phyloP scores from a whole-genome alignment of 2,113 vertebrate species.

The Anseranas semipalmata region DNA sequence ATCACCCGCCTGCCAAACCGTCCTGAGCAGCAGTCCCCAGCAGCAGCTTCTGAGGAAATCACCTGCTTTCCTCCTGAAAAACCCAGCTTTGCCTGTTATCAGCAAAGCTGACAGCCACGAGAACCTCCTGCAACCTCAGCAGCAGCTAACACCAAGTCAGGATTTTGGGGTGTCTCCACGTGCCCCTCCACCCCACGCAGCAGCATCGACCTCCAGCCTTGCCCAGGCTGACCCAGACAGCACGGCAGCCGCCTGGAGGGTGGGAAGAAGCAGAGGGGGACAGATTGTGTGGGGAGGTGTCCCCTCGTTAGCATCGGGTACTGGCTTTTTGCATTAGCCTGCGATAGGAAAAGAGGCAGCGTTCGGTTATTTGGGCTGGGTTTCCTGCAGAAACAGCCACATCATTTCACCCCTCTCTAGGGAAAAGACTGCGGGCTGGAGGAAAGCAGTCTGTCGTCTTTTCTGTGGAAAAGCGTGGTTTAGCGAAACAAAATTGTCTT shows the following conservation, averaged over 20 bases:
- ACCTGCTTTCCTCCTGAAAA: background rate
- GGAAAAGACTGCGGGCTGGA: background rate
- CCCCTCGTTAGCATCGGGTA: background rate
- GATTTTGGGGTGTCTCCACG: fast-evolving
- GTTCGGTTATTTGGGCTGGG: background rate
- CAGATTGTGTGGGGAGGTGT: background rate
- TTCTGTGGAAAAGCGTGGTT: background rate
- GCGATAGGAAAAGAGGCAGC: background rate
- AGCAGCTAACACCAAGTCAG: background rate
- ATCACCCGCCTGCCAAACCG: background rate
- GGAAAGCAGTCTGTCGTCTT: background rate
- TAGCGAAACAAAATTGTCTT: background rate
- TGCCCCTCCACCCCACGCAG: background rate
- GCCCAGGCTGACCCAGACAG: background rate
- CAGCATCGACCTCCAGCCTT: background rate
- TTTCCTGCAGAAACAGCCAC: background rate
- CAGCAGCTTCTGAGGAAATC: background rate
- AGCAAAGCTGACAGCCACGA: background rate
- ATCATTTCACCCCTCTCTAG: background rate
- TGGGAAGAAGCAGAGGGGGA: background rate
- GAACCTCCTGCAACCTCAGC: background rate
- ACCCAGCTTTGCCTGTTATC: fast-evolving
- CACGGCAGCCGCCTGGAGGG: background rate
- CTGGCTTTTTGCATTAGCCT: background rate
- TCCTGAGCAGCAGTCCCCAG: background rate